Conservation (phyloP, 1,140 invertebrate species). For the Asbolus verrucosus region DNA sequence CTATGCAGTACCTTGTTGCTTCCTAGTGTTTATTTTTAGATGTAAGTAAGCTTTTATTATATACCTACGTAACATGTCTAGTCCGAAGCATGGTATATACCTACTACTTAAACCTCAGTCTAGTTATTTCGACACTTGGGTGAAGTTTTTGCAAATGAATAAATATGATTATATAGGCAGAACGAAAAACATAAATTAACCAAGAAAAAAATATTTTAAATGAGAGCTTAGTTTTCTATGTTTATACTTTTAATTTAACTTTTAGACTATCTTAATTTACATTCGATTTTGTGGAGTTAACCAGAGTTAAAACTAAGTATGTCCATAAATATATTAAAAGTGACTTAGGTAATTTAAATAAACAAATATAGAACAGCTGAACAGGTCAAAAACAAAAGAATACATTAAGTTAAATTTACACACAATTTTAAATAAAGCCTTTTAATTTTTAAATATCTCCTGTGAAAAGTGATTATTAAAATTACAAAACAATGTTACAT, state of each 20-base stretch:
- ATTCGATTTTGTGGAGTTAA: too few species aligned
- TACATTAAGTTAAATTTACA: conserved; percentile 43
- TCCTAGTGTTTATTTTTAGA: too few species aligned
- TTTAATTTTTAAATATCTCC: conserved; percentile 45
- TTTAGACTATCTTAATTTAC: conserved; percentile 16
- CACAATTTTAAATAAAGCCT: conserved; percentile 40
- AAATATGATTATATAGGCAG: too few species aligned
- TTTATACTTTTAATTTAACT: neutral
- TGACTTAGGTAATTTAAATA: conserved; percentile 24
- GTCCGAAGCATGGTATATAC: too few species aligned
- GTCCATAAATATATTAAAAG: conserved; percentile 33
- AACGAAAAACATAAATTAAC: too few species aligned
- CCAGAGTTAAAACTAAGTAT: conserved; percentile 6
- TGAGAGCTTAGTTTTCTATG: conserved; percentile 10
- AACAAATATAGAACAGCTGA: conserved; percentile 36
- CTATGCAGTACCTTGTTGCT: too few species aligned
- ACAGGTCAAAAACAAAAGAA: conserved; percentile 45
- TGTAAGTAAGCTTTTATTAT: too few species aligned
- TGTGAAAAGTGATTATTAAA: conserved; percentile 37
- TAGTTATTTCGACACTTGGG: too few species aligned
- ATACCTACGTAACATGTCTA: conserved; percentile 8
- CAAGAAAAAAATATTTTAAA: too few species aligned
- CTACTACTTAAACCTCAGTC: too few species aligned
- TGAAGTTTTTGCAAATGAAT: too few species aligned
- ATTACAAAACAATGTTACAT: conserved; percentile 37